Evolutionary conservation across 53 echinoderm and acorn worm genomes (phyloP).

Genomic region (Paracentrotus lividus): DNA sequence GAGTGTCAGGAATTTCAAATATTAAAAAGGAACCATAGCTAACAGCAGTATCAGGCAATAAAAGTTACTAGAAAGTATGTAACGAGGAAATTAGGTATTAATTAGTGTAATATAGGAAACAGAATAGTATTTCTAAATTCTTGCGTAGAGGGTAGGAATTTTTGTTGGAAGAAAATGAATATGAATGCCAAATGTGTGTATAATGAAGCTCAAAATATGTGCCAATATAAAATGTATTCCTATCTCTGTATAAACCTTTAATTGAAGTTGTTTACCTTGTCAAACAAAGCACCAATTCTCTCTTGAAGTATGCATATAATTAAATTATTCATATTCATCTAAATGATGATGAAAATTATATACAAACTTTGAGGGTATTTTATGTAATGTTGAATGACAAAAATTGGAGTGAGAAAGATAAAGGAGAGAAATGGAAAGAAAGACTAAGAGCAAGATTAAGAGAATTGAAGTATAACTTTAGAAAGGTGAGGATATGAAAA

Average conservation of each 20-base stretch:
- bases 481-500: no score
- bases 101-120: background rate
- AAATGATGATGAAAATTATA: slow-evolving; percentile 31
- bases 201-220: slow-evolving; percentile 20
- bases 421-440: no score
- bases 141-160: background rate
- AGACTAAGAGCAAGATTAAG: no score
- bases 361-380: background rate
- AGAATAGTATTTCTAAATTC: background rate
- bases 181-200: background rate
- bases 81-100: background rate
- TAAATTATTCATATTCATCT: slow-evolving; percentile 58
- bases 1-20: no score
- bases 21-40: no score
- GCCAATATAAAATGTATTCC: slow-evolving; percentile 52
- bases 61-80: no score
- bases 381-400: background rate
- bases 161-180: background rate
- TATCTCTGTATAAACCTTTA: slow-evolving; percentile 24
- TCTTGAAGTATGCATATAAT: slow-evolving; percentile 48
- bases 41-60: no score
- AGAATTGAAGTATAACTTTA: no score
- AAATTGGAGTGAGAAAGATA: background rate
- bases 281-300: slow-evolving; percentile 33
- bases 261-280: background rate